Percentiles rank a stretch among this genome's conserved stretches.
phyloP scores from a whole-genome alignment of 2,113 vertebrate species.

The Calcarius ornatus region DNA sequence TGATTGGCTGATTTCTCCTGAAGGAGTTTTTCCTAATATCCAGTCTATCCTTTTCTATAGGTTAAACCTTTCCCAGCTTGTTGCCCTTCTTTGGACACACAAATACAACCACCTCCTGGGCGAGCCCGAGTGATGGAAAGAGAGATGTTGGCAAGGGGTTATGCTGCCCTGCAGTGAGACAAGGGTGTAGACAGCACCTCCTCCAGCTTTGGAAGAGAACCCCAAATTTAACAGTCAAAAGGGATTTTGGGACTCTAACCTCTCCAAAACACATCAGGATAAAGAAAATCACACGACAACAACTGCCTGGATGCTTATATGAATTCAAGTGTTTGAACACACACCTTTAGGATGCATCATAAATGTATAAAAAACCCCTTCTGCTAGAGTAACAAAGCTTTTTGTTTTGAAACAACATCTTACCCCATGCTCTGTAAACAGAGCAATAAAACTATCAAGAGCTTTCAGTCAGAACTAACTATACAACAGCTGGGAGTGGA shows the following conservation, averaged over 20 bases:
- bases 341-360: neutral
- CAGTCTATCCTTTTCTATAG: neutral
- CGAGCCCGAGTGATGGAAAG: neutral
- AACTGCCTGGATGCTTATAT: neutral
- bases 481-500: neutral
- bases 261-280: neutral
- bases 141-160: neutral
- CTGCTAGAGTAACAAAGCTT: neutral
- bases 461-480: constrained; percentile 21
- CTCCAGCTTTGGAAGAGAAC: neutral
- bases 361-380: neutral
- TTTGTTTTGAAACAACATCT: neutral
- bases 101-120: neutral
- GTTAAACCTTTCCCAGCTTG: neutral
- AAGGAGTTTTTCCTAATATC: neutral
- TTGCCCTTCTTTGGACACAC: neutral
- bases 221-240: neutral
- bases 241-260: neutral
- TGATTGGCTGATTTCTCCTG: neutral
- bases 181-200: neutral
- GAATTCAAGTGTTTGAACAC: neutral
- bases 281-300: neutral
- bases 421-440: neutral
- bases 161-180: neutral
- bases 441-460: neutral